Evolutionary conservation across 2,797 vertebrate genomes (phyloP).

Genomic region (Sebastolobus alascanus): DNA sequence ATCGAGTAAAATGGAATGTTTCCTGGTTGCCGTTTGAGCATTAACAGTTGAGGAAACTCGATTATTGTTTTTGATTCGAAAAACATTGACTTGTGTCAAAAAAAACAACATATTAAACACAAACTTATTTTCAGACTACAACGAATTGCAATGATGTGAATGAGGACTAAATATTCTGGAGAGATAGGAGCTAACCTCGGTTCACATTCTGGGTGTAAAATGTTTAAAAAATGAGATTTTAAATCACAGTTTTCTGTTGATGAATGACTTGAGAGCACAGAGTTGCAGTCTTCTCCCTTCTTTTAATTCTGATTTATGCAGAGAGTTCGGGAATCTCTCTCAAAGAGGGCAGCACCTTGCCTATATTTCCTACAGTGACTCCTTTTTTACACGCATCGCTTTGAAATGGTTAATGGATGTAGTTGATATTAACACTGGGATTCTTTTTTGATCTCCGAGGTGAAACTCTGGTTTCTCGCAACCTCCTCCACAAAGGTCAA

Average conservation of each 20-base stretch:
- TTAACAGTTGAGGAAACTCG: constrained; percentile 18
- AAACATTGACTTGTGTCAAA: neutral
- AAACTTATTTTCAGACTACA: neutral
- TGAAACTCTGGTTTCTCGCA: constrained; percentile 34
- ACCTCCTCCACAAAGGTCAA: constrained; percentile 40
- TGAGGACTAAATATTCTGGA: constrained; percentile 1
- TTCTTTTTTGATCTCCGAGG: constrained; percentile 42
- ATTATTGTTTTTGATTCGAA: constrained; percentile 23
- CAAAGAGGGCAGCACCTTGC: constrained; percentile 38
- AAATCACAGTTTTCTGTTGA: constrained; percentile 30
- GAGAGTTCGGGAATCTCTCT: constrained; percentile 21
- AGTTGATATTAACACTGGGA: constrained; percentile 31
- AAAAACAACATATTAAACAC: neutral
- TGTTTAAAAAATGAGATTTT: neutral
- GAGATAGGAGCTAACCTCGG: neutral
- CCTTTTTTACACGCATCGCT: constrained; percentile 9
- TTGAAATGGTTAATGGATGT: constrained; percentile 49
- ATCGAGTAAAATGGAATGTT: constrained; percentile 23
- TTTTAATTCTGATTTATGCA: constrained; percentile 59
- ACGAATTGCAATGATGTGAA: constrained; percentile 10
- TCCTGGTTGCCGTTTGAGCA: constrained; percentile 31
- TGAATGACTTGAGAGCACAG: constrained; percentile 15
- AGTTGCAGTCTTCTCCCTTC: constrained; percentile 9
- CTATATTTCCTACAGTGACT: constrained; percentile 6
- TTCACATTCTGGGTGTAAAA: constrained; percentile 4